Percentiles rank a stretch among this genome's conserved stretches.
Conservation (phyloP, 2,888 invertebrate species). For the Drosophila meridiana region DNA sequence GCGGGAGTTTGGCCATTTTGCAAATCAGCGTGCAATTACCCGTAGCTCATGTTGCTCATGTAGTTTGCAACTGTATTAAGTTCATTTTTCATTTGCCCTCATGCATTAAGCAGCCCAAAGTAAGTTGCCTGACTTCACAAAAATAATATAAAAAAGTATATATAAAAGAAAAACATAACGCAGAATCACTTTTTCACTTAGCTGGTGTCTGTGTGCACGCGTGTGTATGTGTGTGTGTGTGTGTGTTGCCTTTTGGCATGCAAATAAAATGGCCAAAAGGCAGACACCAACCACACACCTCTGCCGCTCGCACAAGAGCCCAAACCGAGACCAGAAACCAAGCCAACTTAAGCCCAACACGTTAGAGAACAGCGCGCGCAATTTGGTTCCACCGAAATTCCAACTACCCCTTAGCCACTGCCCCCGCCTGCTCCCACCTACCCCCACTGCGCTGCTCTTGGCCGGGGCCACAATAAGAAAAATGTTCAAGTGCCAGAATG, state of each 20-base stretch:
- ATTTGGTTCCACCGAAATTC: conserved; percentile 67
- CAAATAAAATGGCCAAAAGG: conserved; percentile 70
- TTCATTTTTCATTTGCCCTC: conserved; percentile 77
- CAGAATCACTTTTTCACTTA: conserved; percentile 80
- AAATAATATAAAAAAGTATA: conserved; percentile 12
- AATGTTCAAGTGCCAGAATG: conserved; percentile 78
- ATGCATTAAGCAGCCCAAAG: conserved; percentile 67
- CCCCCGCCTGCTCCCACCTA: background rate
- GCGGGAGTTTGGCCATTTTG: conserved; percentile 57
- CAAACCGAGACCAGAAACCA: conserved; percentile 67
- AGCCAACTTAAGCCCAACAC: conserved; percentile 80
- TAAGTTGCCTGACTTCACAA: conserved; percentile 48
- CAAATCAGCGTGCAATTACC: conserved; percentile 79
- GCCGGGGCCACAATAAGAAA: conserved; percentile 68
- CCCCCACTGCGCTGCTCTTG: conserved; percentile 15
- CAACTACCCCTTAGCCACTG: conserved; percentile 22
- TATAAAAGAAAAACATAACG: conserved; percentile 57
- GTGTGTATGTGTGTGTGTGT: conserved; percentile 39
- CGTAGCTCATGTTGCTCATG: conserved; percentile 49
- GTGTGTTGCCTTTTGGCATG: conserved; percentile 73
- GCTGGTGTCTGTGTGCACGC: conserved; percentile 39
- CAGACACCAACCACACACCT: conserved; percentile 2
- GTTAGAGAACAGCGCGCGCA: conserved; percentile 74
- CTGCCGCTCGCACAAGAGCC: conserved; percentile 11
- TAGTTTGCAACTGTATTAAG: conserved; percentile 75